Percentiles rank a stretch among this genome's conserved stretches.
These are phyloP conservation scores for Papilio dardanus DNA, from an alignment of 1,140 invertebrate species.

Conservation along the genomic window DNA sequence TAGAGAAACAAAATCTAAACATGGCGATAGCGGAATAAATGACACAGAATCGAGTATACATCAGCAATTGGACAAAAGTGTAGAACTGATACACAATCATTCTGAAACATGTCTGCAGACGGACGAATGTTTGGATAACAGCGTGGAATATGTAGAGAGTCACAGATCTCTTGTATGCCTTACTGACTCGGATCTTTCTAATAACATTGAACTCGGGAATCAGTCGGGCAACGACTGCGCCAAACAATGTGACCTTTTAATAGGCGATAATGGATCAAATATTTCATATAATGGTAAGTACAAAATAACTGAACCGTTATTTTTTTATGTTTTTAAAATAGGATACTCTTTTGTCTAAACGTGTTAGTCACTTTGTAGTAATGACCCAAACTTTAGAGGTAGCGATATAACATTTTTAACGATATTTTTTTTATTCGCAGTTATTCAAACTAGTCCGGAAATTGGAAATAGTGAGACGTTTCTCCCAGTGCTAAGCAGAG, in stretches of 20 bases:
- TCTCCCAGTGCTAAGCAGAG: conserved; percentile 44
- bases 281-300: conserved; percentile 24
- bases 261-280: background rate
- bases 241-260: background rate
- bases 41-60: conserved; percentile 52
- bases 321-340: background rate
- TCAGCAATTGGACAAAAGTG: conserved; percentile 51
- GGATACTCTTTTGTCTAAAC: background rate
- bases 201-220: conserved; percentile 23
- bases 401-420: background rate
- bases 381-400: background rate
- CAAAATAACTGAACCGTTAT: too few species aligned
- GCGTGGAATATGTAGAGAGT: conserved; percentile 64
- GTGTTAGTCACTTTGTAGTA: background rate
- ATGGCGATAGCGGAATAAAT: conserved; percentile 58
- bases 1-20: conserved; percentile 43
- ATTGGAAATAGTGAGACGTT: background rate
- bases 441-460: background rate
- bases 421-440: background rate
- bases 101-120: conserved; percentile 72
- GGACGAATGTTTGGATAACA: conserved; percentile 65
- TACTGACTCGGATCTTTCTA: conserved; percentile 46
- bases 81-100: conserved; percentile 74
- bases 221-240: background rate
- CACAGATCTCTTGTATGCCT: conserved; percentile 54